These are phyloP conservation scores for Crenuchus spilurus DNA, from an alignment of 2,797 vertebrate species.

Conservation along the genomic window DNA sequence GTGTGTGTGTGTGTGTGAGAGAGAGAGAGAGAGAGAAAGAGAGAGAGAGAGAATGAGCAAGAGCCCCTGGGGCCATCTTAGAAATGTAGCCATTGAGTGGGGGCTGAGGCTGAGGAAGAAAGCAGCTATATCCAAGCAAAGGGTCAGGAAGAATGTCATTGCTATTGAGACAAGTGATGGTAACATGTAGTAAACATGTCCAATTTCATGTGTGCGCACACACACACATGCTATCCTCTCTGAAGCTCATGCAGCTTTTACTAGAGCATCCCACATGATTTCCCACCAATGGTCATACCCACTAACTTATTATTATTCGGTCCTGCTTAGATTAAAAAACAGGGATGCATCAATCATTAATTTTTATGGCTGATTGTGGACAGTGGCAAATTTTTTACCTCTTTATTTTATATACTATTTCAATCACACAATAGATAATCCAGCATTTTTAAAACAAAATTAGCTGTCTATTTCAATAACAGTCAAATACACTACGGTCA, in stretches of 20 bases:
- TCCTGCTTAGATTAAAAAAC: no score
- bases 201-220: conserved; percentile 18
- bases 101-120: conserved; percentile 67
- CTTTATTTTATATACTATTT: no score
- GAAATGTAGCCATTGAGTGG: conserved; percentile 74
- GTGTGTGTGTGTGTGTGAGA: neutral
- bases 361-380: no score
- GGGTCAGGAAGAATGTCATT: conserved; percentile 71
- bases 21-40: neutral
- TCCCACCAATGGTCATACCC: neutral
- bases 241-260: neutral
- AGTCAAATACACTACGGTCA: no score
- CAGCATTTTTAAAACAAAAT: no score
- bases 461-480: no score
- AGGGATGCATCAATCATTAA: no score
- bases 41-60: neutral
- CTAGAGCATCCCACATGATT: neutral
- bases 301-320: no score
- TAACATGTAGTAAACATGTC: conserved; percentile 71
- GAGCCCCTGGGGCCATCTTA: conserved; percentile 72
- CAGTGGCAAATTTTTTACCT: no score
- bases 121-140: conserved; percentile 72
- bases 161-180: conserved; percentile 77
- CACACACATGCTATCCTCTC: conserved; percentile 28
- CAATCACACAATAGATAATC: no score